Evolutionary conservation across 2,888 invertebrate species (phyloP), one percentile per base, ranked within the genome.

Genomic region (Rhingia campestris): DNA sequence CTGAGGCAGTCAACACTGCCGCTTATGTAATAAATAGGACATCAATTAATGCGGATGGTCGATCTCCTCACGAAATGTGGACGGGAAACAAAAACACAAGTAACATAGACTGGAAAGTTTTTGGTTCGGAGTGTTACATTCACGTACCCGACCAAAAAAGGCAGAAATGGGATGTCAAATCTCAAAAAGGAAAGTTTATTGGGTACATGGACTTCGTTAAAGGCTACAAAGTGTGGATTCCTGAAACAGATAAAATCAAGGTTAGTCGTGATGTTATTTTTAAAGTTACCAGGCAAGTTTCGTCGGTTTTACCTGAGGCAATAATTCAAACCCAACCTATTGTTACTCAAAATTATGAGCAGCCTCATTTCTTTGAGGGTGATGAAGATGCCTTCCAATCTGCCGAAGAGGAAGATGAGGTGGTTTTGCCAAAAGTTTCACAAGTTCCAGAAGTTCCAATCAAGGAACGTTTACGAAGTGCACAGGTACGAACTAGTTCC

Each of bases 171-270:
- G 89, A 90, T 84, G 56, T 87, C 2, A 91, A 90, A 76, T 81
- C 88, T 32, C 43, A 59, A 43, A 43, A 33, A 12, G 59, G 59
- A 4, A 33, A 43, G n/a, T 59, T 59, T 45, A 3, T 61, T 12
- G 91, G 90, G 4, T 90, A 91, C 66, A 86, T 87, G 74, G 89
- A 89, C 39, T 51, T 86, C 30, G 77, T 75, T 2, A 89, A 89
- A 76, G 88, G 88, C 0, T 88, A 88, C 74, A 47, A 84, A 30
- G 64, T 87, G 53, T 87, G 56, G 56, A 37, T 56, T 6, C 56
- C 56, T 4, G 56, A 6, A 6, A 56, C 39, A 7, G 9, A 53
- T 9, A 53, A 32, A 32, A 32, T 53, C 9, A 9, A 53, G 30
- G 33, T 53, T 53, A 32, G 32, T 53, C 51, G 51, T 53, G 33